Percentiles rank a stretch among this genome's conserved stretches.
Evolutionary conservation across 2,113 vertebrate species (phyloP).

Genomic region (Petromus typicus): DNA sequence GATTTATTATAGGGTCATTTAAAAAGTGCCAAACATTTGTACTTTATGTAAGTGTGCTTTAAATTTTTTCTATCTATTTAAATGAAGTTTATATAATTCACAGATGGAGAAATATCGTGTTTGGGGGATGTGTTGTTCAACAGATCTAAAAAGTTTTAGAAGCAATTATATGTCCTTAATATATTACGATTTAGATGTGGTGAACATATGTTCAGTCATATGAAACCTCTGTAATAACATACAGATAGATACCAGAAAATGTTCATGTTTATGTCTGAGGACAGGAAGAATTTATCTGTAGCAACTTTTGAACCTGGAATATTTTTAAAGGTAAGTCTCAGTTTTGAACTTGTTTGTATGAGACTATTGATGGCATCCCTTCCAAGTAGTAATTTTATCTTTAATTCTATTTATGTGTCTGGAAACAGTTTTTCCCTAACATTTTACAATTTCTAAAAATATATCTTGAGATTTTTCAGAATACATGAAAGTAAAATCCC

Average conservation of each 20-base stretch:
- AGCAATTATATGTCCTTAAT: slow-evolving; percentile 13
- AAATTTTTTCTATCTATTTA: slow-evolving; percentile 18
- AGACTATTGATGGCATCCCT: slow-evolving; percentile 60
- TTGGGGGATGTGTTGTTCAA: slow-evolving; percentile 39
- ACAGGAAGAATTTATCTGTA: slow-evolving; percentile 49
- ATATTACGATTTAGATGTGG: slow-evolving; percentile 47
- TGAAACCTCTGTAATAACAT: slow-evolving; percentile 28
- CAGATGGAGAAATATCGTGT: slow-evolving; percentile 1
- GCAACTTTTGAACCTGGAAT: slow-evolving; percentile 49
- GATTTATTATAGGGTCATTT: slow-evolving; percentile 21
- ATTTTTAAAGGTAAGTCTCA: slow-evolving; percentile 55
- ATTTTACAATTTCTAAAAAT: slow-evolving; percentile 76
- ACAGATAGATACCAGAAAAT: slow-evolving; percentile 50
- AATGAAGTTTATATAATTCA: slow-evolving; percentile 19
- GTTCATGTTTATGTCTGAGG: not conserved
- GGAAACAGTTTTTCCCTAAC: slow-evolving; percentile 65
- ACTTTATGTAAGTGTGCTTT: not conserved
- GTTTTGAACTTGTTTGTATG: slow-evolving; percentile 64
- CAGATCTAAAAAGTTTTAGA: slow-evolving; percentile 17
- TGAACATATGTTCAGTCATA: slow-evolving; percentile 53
- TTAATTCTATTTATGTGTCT: slow-evolving; percentile 55
- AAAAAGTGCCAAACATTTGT: not conserved
- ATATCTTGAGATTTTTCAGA: slow-evolving; percentile 73
- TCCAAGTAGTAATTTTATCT: slow-evolving; percentile 56
- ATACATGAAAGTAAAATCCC: slow-evolving; percentile 75